These are phyloP conservation scores for Junonia oenone DNA, from an alignment of 2,888 invertebrate genomes.

Conservation along the genomic window DNA sequence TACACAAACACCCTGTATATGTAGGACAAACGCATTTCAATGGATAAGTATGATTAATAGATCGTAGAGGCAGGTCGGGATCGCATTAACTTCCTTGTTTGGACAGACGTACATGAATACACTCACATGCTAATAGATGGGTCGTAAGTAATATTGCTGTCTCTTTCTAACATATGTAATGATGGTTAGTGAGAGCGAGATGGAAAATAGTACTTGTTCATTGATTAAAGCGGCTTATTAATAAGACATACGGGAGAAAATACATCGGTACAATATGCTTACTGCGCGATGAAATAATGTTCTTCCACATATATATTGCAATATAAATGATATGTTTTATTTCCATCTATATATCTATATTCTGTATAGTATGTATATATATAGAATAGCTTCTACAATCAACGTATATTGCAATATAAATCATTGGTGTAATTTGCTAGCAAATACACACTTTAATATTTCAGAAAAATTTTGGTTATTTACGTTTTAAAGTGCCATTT, in stretches of 20 bases:
- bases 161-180: background rate
- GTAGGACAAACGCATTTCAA: conserved; percentile 35
- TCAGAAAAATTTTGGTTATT: too few species aligned
- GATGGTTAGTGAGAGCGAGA: background rate
- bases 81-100: conserved; percentile 27
- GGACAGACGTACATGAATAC: conserved; percentile 10
- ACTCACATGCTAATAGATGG: background rate
- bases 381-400: too few species aligned
- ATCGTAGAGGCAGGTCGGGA: conserved; percentile 55
- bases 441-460: too few species aligned
- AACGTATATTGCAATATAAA: too few species aligned
- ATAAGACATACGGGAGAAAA: background rate
- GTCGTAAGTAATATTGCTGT: background rate
- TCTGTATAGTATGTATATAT: too few species aligned
- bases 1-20: conserved; percentile 40
- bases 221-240: background rate
- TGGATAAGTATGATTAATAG: conserved; percentile 65
- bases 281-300: too few species aligned
- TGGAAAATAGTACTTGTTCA: background rate
- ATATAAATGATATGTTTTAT: too few species aligned
- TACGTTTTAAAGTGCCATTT: too few species aligned
- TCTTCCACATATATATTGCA: too few species aligned
- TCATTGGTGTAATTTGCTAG: too few species aligned
- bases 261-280: background rate
- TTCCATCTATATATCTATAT: too few species aligned